Evolutionary conservation across 2,888 invertebrate species (phyloP).

Genomic region (Isotomurus palustris): DNA sequence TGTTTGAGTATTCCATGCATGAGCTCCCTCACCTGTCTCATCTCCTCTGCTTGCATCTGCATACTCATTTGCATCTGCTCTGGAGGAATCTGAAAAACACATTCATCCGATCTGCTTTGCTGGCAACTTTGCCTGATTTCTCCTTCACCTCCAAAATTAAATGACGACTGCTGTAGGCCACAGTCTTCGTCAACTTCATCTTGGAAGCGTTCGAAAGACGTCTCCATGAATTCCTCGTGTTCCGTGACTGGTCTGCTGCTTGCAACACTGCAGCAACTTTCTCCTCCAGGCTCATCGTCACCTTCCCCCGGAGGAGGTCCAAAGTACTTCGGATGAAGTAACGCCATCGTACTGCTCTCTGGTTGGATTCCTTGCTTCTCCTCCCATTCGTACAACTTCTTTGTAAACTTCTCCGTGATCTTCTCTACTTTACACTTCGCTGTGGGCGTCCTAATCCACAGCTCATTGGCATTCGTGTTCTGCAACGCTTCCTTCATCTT

Average conservation of each 20-base stretch:
- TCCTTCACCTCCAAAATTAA: neutral
- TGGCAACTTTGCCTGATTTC: no score
- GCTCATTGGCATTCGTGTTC: slow-evolving; percentile 56
- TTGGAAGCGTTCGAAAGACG: neutral
- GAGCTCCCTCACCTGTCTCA: no score
- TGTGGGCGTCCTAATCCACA: slow-evolving; percentile 74
- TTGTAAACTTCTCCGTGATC: slow-evolving; percentile 77
- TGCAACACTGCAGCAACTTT: neutral
- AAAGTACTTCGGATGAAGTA: slow-evolving; percentile 59
- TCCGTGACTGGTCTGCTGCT: slow-evolving; percentile 7
- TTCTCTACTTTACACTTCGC: slow-evolving; percentile 80
- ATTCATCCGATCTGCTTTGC: neutral
- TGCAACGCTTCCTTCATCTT: slow-evolving; percentile 10
- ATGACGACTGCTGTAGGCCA: slow-evolving; percentile 8
- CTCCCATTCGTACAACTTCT: slow-evolving; percentile 81
- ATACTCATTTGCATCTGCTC: no score
- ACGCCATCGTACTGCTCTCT: slow-evolving; percentile 76
- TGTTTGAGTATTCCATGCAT: no score
- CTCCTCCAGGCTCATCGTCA: slow-evolving; percentile 6
- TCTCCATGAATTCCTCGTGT: slow-evolving; percentile 5
- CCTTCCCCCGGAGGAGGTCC: slow-evolving; percentile 11
- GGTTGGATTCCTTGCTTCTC: slow-evolving; percentile 80
- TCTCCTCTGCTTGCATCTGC: no score
- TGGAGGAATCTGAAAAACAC: no score
- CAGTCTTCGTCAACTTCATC: slow-evolving; percentile 14